phyloP scores from a whole-genome alignment of 2,888 invertebrate genomes.

The Urechis unicinctus region DNA sequence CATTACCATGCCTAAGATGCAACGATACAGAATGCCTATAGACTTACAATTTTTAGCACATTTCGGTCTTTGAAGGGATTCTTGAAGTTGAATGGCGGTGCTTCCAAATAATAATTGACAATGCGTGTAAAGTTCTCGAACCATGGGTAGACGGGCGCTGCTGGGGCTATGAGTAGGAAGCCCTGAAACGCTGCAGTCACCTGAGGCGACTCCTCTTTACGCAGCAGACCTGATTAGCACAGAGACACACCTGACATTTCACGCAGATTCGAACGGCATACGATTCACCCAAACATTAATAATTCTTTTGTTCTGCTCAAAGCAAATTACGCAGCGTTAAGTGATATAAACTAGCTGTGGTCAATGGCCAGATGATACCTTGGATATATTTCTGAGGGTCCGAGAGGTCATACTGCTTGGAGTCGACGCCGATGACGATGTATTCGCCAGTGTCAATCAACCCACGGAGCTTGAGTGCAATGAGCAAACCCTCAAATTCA shows the following conservation, averaged over 20 bases:
- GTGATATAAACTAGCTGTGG: too few species aligned
- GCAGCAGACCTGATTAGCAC: not conserved
- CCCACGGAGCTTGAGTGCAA: conserved; percentile 74
- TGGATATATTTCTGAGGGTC: conserved; percentile 74
- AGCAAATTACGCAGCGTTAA: too few species aligned
- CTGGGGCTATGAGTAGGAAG: conserved; percentile 74
- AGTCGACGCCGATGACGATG: conserved; percentile 85
- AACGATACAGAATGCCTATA: too few species aligned
- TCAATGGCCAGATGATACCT: conserved; percentile 43
- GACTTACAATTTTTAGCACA: conserved; percentile 11
- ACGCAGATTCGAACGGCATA: too few species aligned
- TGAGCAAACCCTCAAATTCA: conserved; percentile 85
- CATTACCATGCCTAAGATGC: too few species aligned
- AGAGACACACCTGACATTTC: not conserved
- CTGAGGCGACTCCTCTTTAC: not conserved
- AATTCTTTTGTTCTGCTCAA: too few species aligned
- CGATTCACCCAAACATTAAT: too few species aligned
- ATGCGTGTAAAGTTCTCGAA: conserved; percentile 68
- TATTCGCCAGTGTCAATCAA: conserved; percentile 84
- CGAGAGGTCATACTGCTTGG: conserved; percentile 74
- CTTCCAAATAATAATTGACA: conserved; percentile 77
- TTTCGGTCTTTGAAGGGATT: conserved; percentile 58
- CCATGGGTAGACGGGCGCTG: conserved; percentile 57
- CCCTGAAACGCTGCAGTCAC: conserved; percentile 65
- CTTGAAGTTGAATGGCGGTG: conserved; percentile 79